Conservation (phyloP, 35 echinoderm and acorn worm genomes). For the Anneissia japonica region DNA sequence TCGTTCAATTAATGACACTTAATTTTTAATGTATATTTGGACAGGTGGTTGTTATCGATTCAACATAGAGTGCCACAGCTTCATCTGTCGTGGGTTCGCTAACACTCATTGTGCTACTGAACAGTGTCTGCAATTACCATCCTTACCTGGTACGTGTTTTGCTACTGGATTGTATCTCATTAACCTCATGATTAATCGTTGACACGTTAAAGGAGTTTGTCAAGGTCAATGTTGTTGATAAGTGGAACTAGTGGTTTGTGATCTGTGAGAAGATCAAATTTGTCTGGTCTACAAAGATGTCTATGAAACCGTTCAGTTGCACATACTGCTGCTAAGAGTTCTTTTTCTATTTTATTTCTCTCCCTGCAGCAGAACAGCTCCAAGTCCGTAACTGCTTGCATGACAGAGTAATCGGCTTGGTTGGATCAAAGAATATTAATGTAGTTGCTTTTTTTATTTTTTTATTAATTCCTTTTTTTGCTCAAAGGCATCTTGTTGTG, state of each 20-base stretch:
- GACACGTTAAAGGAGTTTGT: constrained; percentile 36
- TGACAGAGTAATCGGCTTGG: background rate
- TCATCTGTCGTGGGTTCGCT: no score
- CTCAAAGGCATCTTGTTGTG: background rate
- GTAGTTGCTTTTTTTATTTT: background rate
- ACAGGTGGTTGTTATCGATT: no score
- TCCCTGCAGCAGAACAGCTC: constrained; percentile 24
- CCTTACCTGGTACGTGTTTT: constrained; percentile 5
- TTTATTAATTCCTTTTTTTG: constrained; percentile 4
- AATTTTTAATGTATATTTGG: no score
- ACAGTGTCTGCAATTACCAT: constrained; percentile 27
- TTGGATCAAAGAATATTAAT: constrained; percentile 23
- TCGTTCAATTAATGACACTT: no score
- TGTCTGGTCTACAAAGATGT: constrained; percentile 15
- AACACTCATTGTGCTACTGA: background rate
- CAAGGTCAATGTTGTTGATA: constrained; percentile 12
- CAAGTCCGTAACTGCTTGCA: constrained; percentile 1
- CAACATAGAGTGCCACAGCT: no score
- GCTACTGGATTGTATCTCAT: constrained; percentile 24
- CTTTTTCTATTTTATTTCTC: constrained; percentile 37
- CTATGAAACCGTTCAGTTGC: constrained; percentile 44
- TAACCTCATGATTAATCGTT: constrained; percentile 21
- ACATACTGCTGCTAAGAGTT: constrained; percentile 29
- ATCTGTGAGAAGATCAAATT: constrained; percentile 41
- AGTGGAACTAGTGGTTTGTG: constrained; percentile 47